A percentile compares a stretch with the other conserved stretches of the same genome.
These are phyloP conservation scores for Porphyrio hochstetteri DNA, from an alignment of 2,113 vertebrate species.

Conservation along the genomic window DNA sequence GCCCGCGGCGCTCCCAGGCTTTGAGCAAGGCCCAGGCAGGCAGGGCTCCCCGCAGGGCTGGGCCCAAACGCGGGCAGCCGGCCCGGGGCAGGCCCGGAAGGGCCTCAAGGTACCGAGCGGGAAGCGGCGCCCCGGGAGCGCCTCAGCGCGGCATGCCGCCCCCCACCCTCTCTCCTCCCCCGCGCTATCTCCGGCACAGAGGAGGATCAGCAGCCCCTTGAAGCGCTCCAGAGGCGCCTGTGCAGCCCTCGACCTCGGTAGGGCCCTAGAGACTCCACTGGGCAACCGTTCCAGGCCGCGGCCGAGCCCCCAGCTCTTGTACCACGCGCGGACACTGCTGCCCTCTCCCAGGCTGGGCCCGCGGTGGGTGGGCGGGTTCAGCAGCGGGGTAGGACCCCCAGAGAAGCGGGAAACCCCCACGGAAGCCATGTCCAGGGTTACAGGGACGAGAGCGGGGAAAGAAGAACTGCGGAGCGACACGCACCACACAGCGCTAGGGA, in stretches of 20 bases:
- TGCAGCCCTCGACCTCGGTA: rapidly evolving
- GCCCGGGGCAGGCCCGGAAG: neutral
- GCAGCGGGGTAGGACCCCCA: neutral
- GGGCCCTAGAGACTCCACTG: rapidly evolving
- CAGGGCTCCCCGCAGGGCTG: rapidly evolving
- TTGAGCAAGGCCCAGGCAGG: too few relatives aligned
- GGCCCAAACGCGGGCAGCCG: rapidly evolving
- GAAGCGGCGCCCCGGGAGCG: neutral
- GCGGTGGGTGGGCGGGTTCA: neutral
- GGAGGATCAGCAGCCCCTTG: neutral
- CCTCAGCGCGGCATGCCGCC: neutral
- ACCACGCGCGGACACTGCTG: too few relatives aligned
- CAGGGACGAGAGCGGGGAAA: too few relatives aligned
- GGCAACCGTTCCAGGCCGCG: neutral
- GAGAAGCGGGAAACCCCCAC: too few relatives aligned
- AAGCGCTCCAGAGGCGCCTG: too few relatives aligned
- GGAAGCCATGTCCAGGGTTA: neutral
- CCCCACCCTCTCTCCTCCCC: too few relatives aligned
- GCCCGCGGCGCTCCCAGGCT: neutral
- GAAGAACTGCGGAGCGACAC: too few relatives aligned
- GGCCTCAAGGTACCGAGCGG: neutral
- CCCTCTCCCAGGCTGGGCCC: neutral
- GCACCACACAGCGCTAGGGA: rapidly evolving
- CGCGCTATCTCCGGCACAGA: rapidly evolving
- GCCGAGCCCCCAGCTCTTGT: neutral